Evolutionary conservation across 2,113 vertebrate genomes (phyloP), one percentile per base, ranked within the genome.

Genomic region (Phoenicopterus ruber): DNA sequence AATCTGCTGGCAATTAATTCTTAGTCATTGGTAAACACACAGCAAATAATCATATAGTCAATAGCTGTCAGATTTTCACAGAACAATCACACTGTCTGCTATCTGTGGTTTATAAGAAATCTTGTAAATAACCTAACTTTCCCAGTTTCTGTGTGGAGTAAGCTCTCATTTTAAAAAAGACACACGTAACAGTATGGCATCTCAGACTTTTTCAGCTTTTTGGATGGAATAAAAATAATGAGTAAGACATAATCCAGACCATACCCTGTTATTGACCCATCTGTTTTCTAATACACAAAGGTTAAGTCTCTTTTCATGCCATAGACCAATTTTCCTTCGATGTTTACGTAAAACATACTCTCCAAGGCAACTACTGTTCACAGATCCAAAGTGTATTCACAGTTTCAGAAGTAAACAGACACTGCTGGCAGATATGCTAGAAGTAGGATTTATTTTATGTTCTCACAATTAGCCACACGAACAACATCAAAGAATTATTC

Each of bases 401-500:
- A 58, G 67, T 58, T 93, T 87, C 95, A 90, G 61, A 92, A 78
- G 47, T 92, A 92, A 91, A 73, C 80, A 94, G 62, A 92, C 38
- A 54, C n/a, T 82, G 49, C 67, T 89, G 78, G 46, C 83, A 96
- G 78, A 84, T 83, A 73, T 62, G 58, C 40, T 84, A 86, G 62
- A 91, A 90, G 67, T 58, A 81, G 65, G 26, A 70, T 91, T 82
- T 92, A 58, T 80, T 93, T 82, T 82, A 52, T 87, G 44, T 52
- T 85, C 32, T 86, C 25, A n/a, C 34, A 93, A 86, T 89, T 91
- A 97, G 20, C 38, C 36, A 59, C 54, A 81, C 21, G 76, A 74
- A 78, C 14, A 79, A 47, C 36, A 91, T 40, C 42, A 93, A 78
- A 49, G 26, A 86, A 80, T 81, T 79, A 82, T 86, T 82, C 71